These are phyloP conservation scores for Vannuccia rotundouncinata DNA, from an alignment of 2,888 invertebrate genomes.

Conservation along the genomic window DNA sequence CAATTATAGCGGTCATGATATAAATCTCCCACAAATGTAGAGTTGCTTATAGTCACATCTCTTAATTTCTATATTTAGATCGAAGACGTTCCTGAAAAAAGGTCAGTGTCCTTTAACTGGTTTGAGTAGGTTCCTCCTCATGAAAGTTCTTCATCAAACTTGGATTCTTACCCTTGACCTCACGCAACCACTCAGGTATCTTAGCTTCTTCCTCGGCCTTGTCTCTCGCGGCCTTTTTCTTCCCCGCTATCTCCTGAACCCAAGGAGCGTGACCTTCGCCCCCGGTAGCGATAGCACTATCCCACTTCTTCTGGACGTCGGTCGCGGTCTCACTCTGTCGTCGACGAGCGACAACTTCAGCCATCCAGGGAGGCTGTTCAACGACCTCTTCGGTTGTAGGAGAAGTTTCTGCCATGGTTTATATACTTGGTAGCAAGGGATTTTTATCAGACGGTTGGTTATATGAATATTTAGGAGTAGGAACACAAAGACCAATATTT, in stretches of 20 bases:
- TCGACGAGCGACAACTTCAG: constrained; percentile 13
- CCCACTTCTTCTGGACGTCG: constrained; percentile 33
- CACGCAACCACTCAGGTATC: constrained; percentile 17
- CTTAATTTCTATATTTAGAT: no score
- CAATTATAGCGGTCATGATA: no score
- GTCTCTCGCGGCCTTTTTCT: constrained; percentile 11
- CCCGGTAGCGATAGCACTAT: constrained; percentile 10
- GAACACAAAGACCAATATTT: no score
- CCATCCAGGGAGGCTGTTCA: constrained; percentile 17
- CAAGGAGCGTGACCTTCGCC: constrained; percentile 29
- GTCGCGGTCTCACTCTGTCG: not conserved
- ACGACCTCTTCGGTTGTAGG: not conserved
- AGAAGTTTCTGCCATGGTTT: no score
- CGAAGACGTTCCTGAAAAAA: not conserved
- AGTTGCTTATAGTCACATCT: no score
- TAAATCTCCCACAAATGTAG: no score
- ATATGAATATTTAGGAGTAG: no score
- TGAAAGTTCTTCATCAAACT: constrained; percentile 10
- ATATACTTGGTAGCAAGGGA: no score
- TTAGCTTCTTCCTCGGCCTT: constrained; percentile 1
- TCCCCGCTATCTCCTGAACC: constrained; percentile 25
- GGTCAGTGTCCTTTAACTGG: not conserved
- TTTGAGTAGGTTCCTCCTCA: not conserved
- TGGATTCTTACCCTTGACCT: constrained; percentile 29
- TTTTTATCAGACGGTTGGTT: no score